A percentile compares a stretch with the other conserved stretches of the same genome.
These are phyloP conservation scores for Dipodomys stephensi DNA, from an alignment of 2,113 vertebrate genomes.

Conservation along the genomic window DNA sequence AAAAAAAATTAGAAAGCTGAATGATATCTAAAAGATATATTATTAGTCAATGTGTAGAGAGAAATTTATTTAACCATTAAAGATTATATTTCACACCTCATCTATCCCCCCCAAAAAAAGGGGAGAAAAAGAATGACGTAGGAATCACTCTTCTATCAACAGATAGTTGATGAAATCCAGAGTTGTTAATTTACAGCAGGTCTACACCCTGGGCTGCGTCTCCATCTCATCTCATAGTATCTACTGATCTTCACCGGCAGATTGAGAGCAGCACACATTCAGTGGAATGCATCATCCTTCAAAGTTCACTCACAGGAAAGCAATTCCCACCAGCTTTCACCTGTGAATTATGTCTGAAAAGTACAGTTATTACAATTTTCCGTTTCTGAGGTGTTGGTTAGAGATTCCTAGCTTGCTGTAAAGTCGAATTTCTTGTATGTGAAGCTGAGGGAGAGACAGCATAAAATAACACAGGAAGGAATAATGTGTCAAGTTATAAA, in stretches of 20 bases:
- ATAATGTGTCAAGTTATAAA: constrained; percentile 45
- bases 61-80: constrained; percentile 74
- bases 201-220: not conserved
- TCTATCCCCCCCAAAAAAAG: constrained; percentile 8
- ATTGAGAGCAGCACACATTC: constrained; percentile 30
- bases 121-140: not conserved
- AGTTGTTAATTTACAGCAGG: constrained; percentile 12
- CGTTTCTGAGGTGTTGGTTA: constrained; percentile 55
- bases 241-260: not conserved
- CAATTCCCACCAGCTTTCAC: constrained; percentile 69
- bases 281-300: constrained; percentile 36
- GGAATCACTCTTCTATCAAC: constrained; percentile 22
- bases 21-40: constrained; percentile 80
- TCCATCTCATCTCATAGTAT: not conserved
- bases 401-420: constrained; percentile 13
- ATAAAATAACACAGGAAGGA: not conserved
- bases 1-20: constrained; percentile 68
- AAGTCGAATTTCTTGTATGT: constrained; percentile 57
- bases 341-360: constrained; percentile 65
- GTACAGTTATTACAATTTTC: constrained; percentile 46
- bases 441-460: constrained; percentile 28
- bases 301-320: constrained; percentile 59
- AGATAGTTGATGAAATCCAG: constrained; percentile 46
- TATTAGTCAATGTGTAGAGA: constrained; percentile 73
- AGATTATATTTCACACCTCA: constrained; percentile 54